Conservation (phyloP, 64 coral and sea anemone species). For the Dendrophyllia cribrosa region DNA sequence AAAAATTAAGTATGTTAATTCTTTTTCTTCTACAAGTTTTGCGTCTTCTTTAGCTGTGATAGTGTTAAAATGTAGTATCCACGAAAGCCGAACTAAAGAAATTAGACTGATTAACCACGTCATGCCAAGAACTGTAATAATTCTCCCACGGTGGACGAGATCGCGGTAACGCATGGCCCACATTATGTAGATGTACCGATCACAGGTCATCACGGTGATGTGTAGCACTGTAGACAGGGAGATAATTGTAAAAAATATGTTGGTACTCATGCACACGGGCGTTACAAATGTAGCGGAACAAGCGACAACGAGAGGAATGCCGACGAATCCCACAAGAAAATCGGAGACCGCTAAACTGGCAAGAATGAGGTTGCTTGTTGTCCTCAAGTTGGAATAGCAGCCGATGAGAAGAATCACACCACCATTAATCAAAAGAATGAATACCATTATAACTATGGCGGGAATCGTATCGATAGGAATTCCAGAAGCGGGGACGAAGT, state of each 20-base stretch:
- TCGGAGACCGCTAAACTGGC: constrained; percentile 66
- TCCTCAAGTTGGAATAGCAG: constrained; percentile 4
- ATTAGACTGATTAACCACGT: constrained; percentile 55
- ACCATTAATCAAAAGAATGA: constrained; percentile 55
- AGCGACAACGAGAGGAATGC: constrained; percentile 53
- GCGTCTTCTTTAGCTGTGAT: neutral
- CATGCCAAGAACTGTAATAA: constrained; percentile 1
- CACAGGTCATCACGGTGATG: constrained; percentile 46
- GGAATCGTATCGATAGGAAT: constrained; percentile 17
- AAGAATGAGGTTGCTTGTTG: constrained; percentile 56
- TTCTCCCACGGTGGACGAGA: constrained; percentile 32
- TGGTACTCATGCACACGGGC: constrained; percentile 20
- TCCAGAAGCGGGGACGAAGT: neutral
- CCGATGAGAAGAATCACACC: constrained; percentile 30
- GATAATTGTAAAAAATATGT: constrained; percentile 41
- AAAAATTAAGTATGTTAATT: constrained; percentile 40
- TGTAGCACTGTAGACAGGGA: constrained; percentile 58
- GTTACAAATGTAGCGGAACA: neutral
- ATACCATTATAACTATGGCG: neutral
- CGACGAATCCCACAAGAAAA: constrained; percentile 39
- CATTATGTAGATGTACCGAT: constrained; percentile 63
- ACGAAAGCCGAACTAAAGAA: constrained; percentile 46
- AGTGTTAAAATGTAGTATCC: constrained; percentile 12
- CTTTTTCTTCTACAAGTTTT: neutral
- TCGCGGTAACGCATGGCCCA: constrained; percentile 59